Evolutionary conservation across 2,113 vertebrate genomes (phyloP).

Genomic region (Rhagologus leucostigma): DNA sequence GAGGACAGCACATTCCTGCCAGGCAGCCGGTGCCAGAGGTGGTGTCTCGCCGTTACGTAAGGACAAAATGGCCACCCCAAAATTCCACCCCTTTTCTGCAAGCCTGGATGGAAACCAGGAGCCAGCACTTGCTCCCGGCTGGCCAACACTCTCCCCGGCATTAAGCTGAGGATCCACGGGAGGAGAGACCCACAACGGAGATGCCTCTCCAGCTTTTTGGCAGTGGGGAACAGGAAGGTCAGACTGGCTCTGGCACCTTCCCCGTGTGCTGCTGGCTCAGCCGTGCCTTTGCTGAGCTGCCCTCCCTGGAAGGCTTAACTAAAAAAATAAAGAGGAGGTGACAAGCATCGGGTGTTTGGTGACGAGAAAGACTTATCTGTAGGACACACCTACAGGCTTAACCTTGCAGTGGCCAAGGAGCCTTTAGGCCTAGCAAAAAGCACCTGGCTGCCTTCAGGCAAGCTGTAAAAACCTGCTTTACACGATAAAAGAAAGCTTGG

Average conservation of each 20-base stretch:
- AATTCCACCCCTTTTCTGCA: not conserved
- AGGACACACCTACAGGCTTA: not conserved
- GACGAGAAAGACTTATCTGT: not conserved
- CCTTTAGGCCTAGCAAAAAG: not conserved
- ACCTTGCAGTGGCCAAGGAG: not conserved
- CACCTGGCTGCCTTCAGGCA: not conserved
- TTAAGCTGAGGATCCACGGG: accelerated
- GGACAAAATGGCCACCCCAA: constrained; percentile 38
- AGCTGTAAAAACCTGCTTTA: not conserved
- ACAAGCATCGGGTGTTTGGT: not conserved
- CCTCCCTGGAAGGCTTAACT: not conserved
- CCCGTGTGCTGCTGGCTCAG: not conserved
- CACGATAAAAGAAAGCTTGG: not conserved
- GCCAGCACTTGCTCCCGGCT: not conserved
- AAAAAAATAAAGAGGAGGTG: not conserved
- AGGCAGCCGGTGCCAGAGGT: not conserved
- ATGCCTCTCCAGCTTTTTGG: not conserved
- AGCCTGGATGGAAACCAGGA: not conserved
- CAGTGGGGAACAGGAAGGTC: not conserved
- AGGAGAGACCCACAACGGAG: not conserved
- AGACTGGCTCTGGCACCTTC: not conserved
- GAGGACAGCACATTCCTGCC: not conserved
- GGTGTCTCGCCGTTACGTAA: not conserved
- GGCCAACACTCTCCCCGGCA: accelerated
- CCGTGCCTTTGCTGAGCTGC: not conserved